Evolutionary conservation across 2,888 invertebrate species (phyloP).

Genomic region (Nomada fucata): DNA sequence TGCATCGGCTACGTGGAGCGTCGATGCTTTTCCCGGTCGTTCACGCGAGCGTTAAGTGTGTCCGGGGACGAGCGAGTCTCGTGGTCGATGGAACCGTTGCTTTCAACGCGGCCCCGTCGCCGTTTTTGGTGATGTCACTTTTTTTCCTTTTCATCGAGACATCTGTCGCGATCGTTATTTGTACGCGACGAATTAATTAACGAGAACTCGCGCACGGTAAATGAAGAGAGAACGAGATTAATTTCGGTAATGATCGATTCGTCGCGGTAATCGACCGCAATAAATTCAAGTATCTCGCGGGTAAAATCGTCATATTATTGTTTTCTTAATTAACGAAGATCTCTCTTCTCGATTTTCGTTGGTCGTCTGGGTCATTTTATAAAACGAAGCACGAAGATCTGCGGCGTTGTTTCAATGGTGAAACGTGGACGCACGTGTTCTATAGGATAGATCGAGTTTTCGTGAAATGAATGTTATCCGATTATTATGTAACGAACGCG

Average conservation of each 20-base stretch:
- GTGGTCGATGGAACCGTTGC: constrained; percentile 59
- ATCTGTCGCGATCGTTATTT: background rate
- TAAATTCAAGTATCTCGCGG: background rate
- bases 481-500: background rate
- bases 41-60: constrained; percentile 44
- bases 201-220: background rate
- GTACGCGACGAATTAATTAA: background rate
- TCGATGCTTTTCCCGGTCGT: constrained; percentile 16
- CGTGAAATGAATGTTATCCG: too few relatives aligned
- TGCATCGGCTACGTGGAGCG: background rate
- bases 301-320: too few relatives aligned
- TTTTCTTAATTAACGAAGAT: background rate
- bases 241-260: background rate
- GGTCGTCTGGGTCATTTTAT: background rate
- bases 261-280: background rate
- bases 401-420: too few relatives aligned
- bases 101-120: constrained; percentile 36
- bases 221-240: background rate
- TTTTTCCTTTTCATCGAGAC: background rate
- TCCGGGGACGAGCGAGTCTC: constrained; percentile 25
- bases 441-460: too few relatives aligned
- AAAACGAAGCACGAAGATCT: background rate
- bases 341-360: background rate
- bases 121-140: constrained; percentile 14
- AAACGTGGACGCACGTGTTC: too few relatives aligned